Evolutionary conservation across 2,888 invertebrate genomes (phyloP), one percentile per base, ranked within the genome.

Genomic region (Cotesia congregata): DNA sequence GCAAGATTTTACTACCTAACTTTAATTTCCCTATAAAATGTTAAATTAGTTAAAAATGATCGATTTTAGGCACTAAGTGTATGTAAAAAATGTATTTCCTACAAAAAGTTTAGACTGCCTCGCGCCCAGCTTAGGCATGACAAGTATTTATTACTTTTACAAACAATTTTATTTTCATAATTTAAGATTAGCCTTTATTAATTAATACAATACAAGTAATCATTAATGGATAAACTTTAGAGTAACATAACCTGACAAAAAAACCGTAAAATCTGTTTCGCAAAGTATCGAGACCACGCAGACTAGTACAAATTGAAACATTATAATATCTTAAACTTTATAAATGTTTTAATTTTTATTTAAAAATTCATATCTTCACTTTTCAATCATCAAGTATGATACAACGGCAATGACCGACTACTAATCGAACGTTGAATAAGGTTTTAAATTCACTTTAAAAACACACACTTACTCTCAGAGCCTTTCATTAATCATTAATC

Each of bases 361-460:
- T 75, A 81, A 76, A 62, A 78, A 73, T 78, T 77, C 78, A 75
- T 77, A 50, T 50, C 50, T 76, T 78, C 83, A 82, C 84, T 82
- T 84, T 85, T 83, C 30, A 30, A 62, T 62, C 6, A 62, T 17
- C 17, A 17, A 84, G 79, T 87, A 87, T 86, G 83, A 86, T 88
- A 88, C 87, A 87, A 87, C 85, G 84, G 84, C 83, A 83, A 85
- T 72, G 83, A 83, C 82, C 83, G 80, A 84, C 79, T 83, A n/a
- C 17, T 72, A 73, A n/a, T 61, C 41, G 39, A 17, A 61, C 59
- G 30, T 20, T 67, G 7, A 59, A 59, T 74, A 40, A 39, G 30
- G 0, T 30, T 30, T 68, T 76, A 80, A 79, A 64, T 78, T 82
- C 81, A 83, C 82, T 84, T 84, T 85, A 85, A 85, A 85, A 85